phyloP scores from a whole-genome alignment of 2,888 invertebrate genomes.

The Megastigmus dorsalis region DNA sequence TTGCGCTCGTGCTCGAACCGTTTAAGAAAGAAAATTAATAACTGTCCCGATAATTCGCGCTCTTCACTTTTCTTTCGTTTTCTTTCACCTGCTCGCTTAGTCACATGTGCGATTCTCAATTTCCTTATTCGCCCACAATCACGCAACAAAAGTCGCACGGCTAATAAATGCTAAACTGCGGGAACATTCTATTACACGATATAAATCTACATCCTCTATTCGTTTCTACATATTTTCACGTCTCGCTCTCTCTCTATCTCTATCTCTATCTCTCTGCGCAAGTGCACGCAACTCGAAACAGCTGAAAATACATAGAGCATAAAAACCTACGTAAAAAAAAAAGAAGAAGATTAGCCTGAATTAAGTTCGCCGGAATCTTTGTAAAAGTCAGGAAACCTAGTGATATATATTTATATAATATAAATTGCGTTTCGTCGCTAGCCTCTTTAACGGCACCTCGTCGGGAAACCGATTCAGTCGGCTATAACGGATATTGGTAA shows the following conservation, averaged over 20 bases:
- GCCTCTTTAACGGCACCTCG: conserved; percentile 46
- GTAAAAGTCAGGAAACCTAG: conserved; percentile 34
- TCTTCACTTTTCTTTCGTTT: conserved; percentile 28
- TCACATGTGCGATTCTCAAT: conserved; percentile 18
- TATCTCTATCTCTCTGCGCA: too few relatives aligned
- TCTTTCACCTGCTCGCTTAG: conserved; percentile 9
- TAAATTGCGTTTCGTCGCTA: conserved; percentile 47
- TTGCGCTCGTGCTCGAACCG: not conserved
- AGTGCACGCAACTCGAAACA: conserved; percentile 10
- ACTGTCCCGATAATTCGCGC: conserved; percentile 43
- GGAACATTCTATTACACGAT: conserved; percentile 41
- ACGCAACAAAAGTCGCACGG: conserved; percentile 30
- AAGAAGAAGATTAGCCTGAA: conserved; percentile 19
- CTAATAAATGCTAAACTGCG: conserved; percentile 29
- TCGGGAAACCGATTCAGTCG: conserved; percentile 35
- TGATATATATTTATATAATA: too few relatives aligned
- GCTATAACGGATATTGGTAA: conserved; percentile 22
- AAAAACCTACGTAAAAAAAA: conserved; percentile 35
- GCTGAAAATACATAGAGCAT: conserved; percentile 27
- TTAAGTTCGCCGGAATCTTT: conserved; percentile 16
- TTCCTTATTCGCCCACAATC: not conserved
- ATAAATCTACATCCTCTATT: conserved; percentile 43
- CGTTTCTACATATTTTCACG: conserved; percentile 14
- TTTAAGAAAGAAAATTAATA: conserved; percentile 47
- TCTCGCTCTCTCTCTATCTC: too few relatives aligned